These are phyloP conservation scores for Corythaixoides concolor DNA, from an alignment of 2,113 vertebrate genomes.

Conservation along the genomic window DNA sequence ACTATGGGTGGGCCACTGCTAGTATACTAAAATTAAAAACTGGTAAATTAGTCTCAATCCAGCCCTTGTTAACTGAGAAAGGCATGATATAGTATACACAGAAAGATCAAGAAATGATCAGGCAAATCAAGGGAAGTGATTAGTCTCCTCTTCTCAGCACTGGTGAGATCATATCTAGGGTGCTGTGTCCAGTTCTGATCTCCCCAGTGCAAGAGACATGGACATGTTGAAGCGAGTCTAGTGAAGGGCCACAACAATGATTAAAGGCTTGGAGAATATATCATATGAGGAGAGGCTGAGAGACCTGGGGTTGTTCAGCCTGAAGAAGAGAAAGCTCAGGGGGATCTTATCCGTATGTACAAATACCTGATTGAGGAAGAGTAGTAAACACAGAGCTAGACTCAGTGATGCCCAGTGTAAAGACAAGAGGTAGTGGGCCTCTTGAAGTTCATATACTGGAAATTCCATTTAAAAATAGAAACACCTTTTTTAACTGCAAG, in stretches of 20 bases:
- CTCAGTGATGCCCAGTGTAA: rapidly evolving
- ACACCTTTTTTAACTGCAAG: neutral
- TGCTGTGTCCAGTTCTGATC: neutral
- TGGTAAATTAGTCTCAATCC: neutral
- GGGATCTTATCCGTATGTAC: neutral
- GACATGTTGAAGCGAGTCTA: neutral
- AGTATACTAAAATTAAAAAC: neutral
- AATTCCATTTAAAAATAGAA: neutral
- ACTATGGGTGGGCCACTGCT: neutral
- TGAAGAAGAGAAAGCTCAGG: neutral
- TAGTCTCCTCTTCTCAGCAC: neutral
- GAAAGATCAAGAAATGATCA: neutral
- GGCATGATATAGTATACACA: neutral
- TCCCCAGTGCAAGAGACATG: neutral
- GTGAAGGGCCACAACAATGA: rapidly evolving
- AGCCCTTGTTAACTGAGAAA: neutral
- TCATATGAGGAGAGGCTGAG: neutral
- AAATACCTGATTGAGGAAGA: neutral
- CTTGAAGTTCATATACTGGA: neutral
- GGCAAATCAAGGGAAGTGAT: neutral
- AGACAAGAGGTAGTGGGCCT: neutral
- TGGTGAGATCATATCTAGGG: neutral
- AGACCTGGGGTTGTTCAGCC: neutral
- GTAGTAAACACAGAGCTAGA: neutral
- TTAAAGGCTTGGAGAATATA: neutral